These are phyloP conservation scores for Stegostoma tigrinum DNA, from an alignment of 2,113 vertebrate genomes.

Conservation along the genomic window DNA sequence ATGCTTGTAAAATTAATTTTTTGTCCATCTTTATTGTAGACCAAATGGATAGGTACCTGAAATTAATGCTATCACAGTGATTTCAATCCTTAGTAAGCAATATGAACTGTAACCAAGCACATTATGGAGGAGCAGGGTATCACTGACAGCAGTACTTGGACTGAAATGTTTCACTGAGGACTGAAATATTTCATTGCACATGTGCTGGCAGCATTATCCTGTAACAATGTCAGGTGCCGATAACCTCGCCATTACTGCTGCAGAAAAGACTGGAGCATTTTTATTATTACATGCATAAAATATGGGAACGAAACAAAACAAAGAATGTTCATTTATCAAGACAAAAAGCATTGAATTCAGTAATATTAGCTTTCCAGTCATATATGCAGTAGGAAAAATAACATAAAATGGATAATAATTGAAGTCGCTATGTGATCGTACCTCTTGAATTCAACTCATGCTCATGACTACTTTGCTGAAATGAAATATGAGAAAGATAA, in stretches of 20 bases:
- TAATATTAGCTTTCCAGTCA: not conserved
- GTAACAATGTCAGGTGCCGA: not conserved
- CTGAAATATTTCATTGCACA: not conserved
- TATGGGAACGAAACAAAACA: not conserved
- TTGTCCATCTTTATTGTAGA: not conserved
- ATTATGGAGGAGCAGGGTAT: not conserved
- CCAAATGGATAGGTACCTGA: not conserved
- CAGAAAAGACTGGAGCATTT: not conserved
- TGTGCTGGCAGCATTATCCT: not conserved
- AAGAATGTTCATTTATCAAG: not conserved
- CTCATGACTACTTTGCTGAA: not conserved
- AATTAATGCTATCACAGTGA: not conserved
- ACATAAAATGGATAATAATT: not conserved
- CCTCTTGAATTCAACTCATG: not conserved
- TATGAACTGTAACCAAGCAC: not conserved
- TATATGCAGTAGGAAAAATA: not conserved
- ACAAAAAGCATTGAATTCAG: not conserved
- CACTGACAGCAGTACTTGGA: not conserved
- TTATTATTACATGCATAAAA: not conserved
- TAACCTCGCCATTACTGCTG: not conserved
- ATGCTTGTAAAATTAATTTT: not conserved
- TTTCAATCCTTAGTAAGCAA: not conserved
- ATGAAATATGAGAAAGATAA: not conserved
- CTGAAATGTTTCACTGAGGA: not conserved
- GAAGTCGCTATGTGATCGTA: not conserved